These are phyloP conservation scores for Sorex fumeus DNA, from an alignment of 2,113 vertebrate species.

Conservation along the genomic window DNA sequence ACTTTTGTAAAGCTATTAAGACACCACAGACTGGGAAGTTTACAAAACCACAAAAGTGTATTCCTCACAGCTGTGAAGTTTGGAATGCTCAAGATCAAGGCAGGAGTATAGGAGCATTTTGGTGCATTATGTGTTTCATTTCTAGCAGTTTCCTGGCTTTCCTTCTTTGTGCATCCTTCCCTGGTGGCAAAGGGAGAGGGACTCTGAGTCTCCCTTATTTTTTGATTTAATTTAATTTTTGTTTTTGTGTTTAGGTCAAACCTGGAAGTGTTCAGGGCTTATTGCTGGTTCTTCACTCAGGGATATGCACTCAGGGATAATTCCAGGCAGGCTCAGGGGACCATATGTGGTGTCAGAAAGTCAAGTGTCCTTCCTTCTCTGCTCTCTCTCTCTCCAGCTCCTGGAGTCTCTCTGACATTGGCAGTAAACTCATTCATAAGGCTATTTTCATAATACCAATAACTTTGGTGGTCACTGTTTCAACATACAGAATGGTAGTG, in stretches of 20 bases:
- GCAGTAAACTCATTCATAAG: neutral
- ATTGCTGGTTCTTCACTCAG: no score
- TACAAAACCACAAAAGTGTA: neutral
- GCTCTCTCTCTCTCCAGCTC: no score
- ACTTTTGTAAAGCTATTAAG: no score
- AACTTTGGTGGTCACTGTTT: neutral
- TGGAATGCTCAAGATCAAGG: neutral
- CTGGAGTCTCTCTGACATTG: neutral
- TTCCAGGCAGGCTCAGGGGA: no score
- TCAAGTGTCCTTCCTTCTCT: no score
- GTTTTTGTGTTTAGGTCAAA: no score
- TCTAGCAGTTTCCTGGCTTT: neutral
- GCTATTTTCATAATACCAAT: neutral
- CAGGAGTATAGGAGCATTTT: neutral
- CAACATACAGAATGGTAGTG: neutral
- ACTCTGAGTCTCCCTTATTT: no score
- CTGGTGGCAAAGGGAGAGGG: neutral
- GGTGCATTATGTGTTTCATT: neutral
- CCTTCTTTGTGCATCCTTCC: neutral
- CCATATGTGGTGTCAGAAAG: no score
- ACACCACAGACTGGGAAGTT: neutral
- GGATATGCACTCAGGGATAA: no score
- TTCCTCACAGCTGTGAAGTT: neutral
- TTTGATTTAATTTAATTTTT: no score
- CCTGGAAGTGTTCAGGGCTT: no score